These are phyloP conservation scores for Acleris emargana DNA, from an alignment of 2,888 invertebrate genomes.

Conservation along the genomic window DNA sequence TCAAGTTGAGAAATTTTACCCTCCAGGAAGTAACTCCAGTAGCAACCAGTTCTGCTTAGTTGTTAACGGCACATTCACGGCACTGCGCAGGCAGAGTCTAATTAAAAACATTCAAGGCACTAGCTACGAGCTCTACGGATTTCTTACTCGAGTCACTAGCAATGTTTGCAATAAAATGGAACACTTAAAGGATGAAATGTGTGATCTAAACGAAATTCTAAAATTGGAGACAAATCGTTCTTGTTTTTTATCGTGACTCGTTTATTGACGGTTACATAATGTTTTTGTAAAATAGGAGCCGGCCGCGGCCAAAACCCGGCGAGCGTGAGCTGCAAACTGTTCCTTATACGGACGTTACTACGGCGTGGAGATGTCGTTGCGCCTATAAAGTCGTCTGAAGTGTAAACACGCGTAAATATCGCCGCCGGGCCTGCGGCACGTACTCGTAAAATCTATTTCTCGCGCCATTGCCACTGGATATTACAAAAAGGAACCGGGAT, in stretches of 20 bases:
- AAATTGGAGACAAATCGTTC: conserved; percentile 41
- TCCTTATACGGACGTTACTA: conserved; percentile 63
- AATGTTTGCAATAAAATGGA: too few relatives aligned
- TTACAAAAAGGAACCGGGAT: conserved; percentile 29
- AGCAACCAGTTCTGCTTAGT: conserved; percentile 37
- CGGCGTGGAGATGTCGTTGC: conserved; percentile 75
- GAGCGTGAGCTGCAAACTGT: conserved; percentile 51
- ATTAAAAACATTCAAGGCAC: conserved; percentile 27
- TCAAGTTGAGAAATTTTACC: conserved; percentile 12
- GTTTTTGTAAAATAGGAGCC: conserved; percentile 38
- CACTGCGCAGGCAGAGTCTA: conserved; percentile 28
- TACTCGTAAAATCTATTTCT: conserved; percentile 82
- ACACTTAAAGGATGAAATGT: too few relatives aligned
- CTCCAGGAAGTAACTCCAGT: conserved; percentile 19
- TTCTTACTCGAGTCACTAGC: background rate
- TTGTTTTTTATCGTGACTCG: conserved; percentile 40
- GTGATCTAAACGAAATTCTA: conserved; percentile 39
- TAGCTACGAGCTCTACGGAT: background rate
- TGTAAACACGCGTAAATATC: conserved; percentile 82
- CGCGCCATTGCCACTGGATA: conserved; percentile 61
- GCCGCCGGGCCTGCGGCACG: conserved; percentile 58
- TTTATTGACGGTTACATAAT: conserved; percentile 44
- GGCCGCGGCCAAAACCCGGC: conserved; percentile 36
- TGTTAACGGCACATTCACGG: conserved; percentile 47
- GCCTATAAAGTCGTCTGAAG: conserved; percentile 80